Evolutionary conservation across 2,888 invertebrate genomes (phyloP).

Genomic region (Coecobrya sp.): DNA sequence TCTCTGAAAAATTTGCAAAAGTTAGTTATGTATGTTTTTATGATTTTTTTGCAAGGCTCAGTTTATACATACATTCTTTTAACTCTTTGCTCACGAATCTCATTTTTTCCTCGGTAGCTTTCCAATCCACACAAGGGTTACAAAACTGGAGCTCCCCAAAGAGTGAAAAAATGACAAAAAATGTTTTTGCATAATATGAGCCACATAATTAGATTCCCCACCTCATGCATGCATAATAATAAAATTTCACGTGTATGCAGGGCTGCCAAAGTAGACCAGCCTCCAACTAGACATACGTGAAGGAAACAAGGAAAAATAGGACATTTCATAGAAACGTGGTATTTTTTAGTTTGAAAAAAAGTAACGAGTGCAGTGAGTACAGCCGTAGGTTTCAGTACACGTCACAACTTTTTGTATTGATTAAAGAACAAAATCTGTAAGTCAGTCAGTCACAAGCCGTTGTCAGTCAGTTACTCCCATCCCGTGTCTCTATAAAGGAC

Average conservation of each 20-base stretch:
- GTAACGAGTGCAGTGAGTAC: neutral
- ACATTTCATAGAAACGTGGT: neutral
- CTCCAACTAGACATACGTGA: neutral
- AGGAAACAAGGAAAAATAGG: neutral
- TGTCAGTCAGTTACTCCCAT: neutral
- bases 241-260: slow-evolving; percentile 20
- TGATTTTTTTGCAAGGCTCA: neutral
- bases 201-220: slow-evolving; percentile 38
- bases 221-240: slow-evolving; percentile 59
- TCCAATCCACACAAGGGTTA: slow-evolving; percentile 15
- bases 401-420: slow-evolving; percentile 23
- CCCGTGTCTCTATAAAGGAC: neutral
- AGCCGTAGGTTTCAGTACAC: neutral
- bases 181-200: slow-evolving; percentile 51
- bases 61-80: neutral
- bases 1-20: no score
- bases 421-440: slow-evolving; percentile 19
- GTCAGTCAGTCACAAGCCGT: neutral
- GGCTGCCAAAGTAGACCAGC: neutral
- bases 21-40: neutral
- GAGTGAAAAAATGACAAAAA: slow-evolving; percentile 50
- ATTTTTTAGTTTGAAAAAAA: neutral
- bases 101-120: neutral
- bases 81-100: neutral
- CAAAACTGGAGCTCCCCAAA: slow-evolving; percentile 19